Conservation (phyloP, 2,888 invertebrate species). For the Amphimallon solstitiale region DNA sequence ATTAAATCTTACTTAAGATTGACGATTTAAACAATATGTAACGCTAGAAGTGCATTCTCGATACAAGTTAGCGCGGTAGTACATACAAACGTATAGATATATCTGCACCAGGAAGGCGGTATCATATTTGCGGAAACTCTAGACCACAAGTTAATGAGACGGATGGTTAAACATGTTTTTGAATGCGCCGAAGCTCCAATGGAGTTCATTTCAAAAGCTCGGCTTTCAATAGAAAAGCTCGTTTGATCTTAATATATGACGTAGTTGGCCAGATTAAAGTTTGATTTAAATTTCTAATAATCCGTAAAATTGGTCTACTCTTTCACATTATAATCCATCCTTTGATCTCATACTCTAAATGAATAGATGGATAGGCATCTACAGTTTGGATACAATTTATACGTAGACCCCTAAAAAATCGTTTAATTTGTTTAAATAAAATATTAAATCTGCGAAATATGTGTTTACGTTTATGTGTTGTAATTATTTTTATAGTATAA, state of each 20-base stretch:
- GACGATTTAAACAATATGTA: too few species aligned
- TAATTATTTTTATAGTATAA: too few species aligned
- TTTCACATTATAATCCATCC: constrained; percentile 45
- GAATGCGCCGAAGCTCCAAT: constrained; percentile 57
- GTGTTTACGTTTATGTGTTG: too few species aligned
- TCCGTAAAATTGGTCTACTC: constrained; percentile 52
- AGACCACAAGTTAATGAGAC: constrained; percentile 56
- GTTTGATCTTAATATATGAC: constrained; percentile 63
- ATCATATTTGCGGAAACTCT: constrained; percentile 57
- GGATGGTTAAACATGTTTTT: constrained; percentile 58
- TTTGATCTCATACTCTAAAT: constrained; percentile 35
- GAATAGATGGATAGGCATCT: neutral
- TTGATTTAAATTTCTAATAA: constrained; percentile 49
- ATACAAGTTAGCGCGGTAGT: neutral
- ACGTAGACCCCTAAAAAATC: too few species aligned
- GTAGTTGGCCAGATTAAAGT: constrained; percentile 51
- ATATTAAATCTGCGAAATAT: too few species aligned
- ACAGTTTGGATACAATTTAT: too few species aligned
- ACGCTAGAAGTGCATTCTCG: neutral
- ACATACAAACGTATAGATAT: neutral
- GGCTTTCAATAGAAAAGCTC: constrained; percentile 57
- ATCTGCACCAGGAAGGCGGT: constrained; percentile 42
- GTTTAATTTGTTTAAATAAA: too few species aligned
- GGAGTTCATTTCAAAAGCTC: constrained; percentile 56
- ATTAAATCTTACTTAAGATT: too few species aligned